Percentiles rank a stretch among this genome's conserved stretches.
Evolutionary conservation across 2,797 vertebrate genomes (phyloP).

Genomic region (Denticeps clupeoides): DNA sequence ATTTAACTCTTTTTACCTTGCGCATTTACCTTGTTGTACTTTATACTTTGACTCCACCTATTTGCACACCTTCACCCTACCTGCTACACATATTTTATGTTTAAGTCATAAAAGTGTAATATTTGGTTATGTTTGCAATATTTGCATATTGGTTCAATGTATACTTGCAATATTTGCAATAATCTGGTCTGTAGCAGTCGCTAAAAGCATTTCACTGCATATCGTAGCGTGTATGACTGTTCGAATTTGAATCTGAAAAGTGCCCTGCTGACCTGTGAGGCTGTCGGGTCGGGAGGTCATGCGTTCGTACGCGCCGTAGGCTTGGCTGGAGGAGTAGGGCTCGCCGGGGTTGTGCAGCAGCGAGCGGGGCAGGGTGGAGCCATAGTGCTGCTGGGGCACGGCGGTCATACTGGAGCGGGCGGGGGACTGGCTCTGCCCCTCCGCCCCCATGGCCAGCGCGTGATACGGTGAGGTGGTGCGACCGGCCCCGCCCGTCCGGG

Average conservation of each 20-base stretch:
- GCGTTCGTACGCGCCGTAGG: constrained; percentile 87
- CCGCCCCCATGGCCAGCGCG: constrained; percentile 56
- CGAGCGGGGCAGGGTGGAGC: constrained; percentile 59
- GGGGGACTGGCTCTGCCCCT: constrained; percentile 64
- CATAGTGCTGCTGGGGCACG: constrained; percentile 86
- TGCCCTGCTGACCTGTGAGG: constrained; percentile 68
- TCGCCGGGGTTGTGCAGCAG: constrained; percentile 66
- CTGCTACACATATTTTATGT: too few species aligned
- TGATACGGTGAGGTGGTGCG: constrained; percentile 67
- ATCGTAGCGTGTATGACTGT: too few species aligned
- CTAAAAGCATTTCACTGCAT: too few species aligned
- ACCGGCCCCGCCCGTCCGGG: constrained; percentile 53
- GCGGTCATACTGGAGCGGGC: constrained; percentile 83
- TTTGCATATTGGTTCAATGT: too few species aligned
- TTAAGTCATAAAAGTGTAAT: too few species aligned
- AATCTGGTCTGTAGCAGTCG: too few species aligned
- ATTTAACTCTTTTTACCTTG: too few species aligned
- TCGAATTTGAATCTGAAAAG: background rate
- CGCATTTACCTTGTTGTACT: too few species aligned
- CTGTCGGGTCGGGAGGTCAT: constrained; percentile 85
- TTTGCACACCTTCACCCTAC: too few species aligned
- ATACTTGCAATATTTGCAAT: too few species aligned
- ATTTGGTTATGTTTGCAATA: too few species aligned
- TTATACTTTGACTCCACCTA: too few species aligned
- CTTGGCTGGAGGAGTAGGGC: constrained; percentile 76